Evolutionary conservation across 2,113 vertebrate species (phyloP), one percentile per base, ranked within the genome.

Genomic region (Sceloporus tristichus): DNA sequence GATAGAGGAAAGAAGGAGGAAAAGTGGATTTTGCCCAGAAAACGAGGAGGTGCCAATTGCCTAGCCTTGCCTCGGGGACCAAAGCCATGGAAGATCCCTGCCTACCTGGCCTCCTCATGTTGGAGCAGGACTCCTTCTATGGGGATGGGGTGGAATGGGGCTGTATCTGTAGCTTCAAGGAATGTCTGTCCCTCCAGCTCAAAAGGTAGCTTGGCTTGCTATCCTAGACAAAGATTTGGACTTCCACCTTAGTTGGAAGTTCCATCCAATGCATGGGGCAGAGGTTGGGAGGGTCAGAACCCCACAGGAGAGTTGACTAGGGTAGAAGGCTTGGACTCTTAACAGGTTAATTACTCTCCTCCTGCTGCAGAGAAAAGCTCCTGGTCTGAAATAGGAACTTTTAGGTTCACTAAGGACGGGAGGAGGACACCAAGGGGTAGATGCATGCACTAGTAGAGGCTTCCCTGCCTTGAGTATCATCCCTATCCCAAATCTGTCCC

Each of bases 61-160:
- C 73, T 59, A 66, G 80, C 73, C 80, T 88, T 70, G 59, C 59
- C 80, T 83, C 83, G 68, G 2, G 0, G 90, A 77, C 91, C 82
- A 85, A 91, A 92, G 91, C 81, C 80, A 78, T 11, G 11, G 74
- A 10, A 68, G 27, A 54, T 25, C 65, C 14, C 65, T 6, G 48
- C 66, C 56, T 25, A 34, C 59, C 59, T 62, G 59, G 13, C 59
- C 59, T 10, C 59, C 62, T 90, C 5, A 0, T 87, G 78, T 85
- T 89, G 89, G 89, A 90, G 82, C 90, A 62, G 71, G 88, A 40
- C 78, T 76, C 78, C 70, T 85, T 40, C 68, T 68, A 9, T 75
- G 88, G 56, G 84, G 79, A 2, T 59, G 38, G 38, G 18, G 25
- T 1, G 56, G 54, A 34, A 73, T 11, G 34, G 25, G 76, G 53